These are phyloP conservation scores for Clivina fossor DNA, from an alignment of 2,888 invertebrate species.

Conservation along the genomic window DNA sequence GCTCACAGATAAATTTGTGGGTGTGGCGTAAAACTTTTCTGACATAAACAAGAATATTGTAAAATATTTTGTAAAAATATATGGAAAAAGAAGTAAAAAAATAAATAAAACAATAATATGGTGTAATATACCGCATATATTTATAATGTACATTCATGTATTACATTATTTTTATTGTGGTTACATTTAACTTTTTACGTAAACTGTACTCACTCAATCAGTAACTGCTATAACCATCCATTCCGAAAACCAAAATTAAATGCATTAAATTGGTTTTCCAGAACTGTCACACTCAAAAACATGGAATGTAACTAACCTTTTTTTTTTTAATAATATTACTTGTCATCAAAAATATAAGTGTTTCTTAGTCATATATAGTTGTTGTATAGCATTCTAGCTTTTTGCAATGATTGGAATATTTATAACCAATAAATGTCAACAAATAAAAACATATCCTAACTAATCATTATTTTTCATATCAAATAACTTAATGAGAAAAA, in stretches of 20 bases:
- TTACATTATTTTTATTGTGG: constrained; percentile 32
- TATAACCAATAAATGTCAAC: constrained; percentile 22
- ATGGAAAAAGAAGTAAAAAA: background rate
- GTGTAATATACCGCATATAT: constrained; percentile 32
- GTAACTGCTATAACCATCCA: constrained; percentile 24
- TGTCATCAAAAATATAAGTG: constrained; percentile 52
- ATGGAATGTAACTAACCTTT: constrained; percentile 48
- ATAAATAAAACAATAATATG: constrained; percentile 3
- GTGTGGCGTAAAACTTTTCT: too few relatives aligned
- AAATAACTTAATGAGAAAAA: constrained; percentile 6
- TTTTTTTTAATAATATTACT: constrained; percentile 46
- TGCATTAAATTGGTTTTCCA: constrained; percentile 7
- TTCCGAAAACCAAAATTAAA: constrained; percentile 19
- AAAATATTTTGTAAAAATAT: too few relatives aligned
- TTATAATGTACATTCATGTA: constrained; percentile 33
- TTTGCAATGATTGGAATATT: constrained; percentile 21
- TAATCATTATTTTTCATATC: constrained; percentile 5
- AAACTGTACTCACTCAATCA: constrained; percentile 29
- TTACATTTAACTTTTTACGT: constrained; percentile 28
- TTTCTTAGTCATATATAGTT: constrained; percentile 40
- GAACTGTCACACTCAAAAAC: constrained; percentile 25
- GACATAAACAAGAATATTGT: too few relatives aligned
- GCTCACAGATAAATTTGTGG: too few relatives aligned
- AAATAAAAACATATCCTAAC: constrained; percentile 24
- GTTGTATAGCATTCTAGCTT: constrained; percentile 23